These are phyloP conservation scores for Danio tinwini DNA, from an alignment of 2,797 vertebrate species.

Conservation along the genomic window DNA sequence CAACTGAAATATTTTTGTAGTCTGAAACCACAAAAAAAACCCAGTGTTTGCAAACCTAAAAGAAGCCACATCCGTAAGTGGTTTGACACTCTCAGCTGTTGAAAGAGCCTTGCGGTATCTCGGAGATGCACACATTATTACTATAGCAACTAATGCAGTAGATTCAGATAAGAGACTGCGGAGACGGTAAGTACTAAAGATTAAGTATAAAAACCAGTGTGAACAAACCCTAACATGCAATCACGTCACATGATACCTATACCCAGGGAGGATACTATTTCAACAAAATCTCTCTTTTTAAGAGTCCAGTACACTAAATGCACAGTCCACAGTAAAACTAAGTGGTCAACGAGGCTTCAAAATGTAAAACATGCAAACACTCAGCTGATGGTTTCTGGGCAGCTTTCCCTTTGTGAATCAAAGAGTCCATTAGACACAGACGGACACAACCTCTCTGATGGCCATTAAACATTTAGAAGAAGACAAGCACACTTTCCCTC, in stretches of 20 bases:
- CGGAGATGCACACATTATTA: background rate
- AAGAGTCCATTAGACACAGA: constrained; percentile 36
- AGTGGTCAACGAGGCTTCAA: background rate
- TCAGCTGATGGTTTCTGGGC: background rate
- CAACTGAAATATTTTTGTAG: background rate
- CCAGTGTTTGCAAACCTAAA: background rate
- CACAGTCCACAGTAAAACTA: background rate
- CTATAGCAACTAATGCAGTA: background rate
- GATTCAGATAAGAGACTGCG: background rate
- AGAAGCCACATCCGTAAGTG: background rate
- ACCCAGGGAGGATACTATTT: background rate
- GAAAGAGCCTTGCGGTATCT: background rate
- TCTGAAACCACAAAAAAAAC: background rate
- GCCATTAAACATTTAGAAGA: constrained; percentile 71
- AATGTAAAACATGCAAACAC: background rate
- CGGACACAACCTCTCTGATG: constrained; percentile 15
- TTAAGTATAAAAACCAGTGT: background rate
- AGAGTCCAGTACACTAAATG: background rate
- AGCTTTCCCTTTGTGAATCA: constrained; percentile 40
- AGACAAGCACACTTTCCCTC: constrained; percentile 41
- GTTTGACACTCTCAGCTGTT: background rate
- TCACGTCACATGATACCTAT: constrained; percentile 43
- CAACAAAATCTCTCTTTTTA: background rate
- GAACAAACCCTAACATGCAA: background rate
- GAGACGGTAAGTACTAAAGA: background rate